These are phyloP conservation scores for Onychomys leucogaster DNA, from an alignment of 2,797 vertebrate genomes.

Conservation along the genomic window DNA sequence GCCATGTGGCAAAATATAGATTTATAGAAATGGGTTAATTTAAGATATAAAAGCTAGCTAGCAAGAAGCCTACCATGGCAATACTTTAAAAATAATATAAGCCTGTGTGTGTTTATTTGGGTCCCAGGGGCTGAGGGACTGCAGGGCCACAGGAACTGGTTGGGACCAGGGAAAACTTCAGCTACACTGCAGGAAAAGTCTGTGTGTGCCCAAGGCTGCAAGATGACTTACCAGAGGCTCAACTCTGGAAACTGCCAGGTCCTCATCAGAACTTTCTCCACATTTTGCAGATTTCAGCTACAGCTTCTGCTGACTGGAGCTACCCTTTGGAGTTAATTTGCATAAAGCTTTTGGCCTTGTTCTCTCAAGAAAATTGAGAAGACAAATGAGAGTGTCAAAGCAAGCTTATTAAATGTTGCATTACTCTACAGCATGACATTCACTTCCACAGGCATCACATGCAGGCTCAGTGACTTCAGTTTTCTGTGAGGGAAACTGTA, in stretches of 20 bases:
- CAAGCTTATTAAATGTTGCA: slow-evolving; percentile 87
- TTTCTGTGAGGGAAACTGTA: slow-evolving; percentile 76
- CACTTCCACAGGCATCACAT: slow-evolving; percentile 70
- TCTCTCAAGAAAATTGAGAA: slow-evolving; percentile 83
- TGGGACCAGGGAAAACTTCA: too few relatives aligned
- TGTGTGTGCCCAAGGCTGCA: background rate
- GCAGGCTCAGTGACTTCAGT: slow-evolving; percentile 68
- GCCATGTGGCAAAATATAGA: too few relatives aligned
- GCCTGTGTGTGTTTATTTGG: too few relatives aligned
- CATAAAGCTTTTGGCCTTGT: slow-evolving; percentile 85
- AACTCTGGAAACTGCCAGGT: slow-evolving; percentile 55
- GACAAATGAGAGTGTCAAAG: slow-evolving; percentile 86
- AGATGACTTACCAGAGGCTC: background rate
- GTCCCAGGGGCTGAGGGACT: too few relatives aligned
- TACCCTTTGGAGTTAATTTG: slow-evolving; percentile 84
- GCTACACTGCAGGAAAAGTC: background rate
- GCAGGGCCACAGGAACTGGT: too few relatives aligned
- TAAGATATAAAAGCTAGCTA: too few relatives aligned
- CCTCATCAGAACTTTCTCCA: slow-evolving; percentile 81
- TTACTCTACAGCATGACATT: slow-evolving; percentile 81
- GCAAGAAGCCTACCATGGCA: too few relatives aligned
- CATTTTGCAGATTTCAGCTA: slow-evolving; percentile 70
- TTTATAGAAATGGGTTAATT: too few relatives aligned
- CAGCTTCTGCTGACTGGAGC: slow-evolving; percentile 75
- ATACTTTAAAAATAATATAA: too few relatives aligned